Base-by-base conservation (phyloP, 2,888 invertebrate species). In the Lingula anatina region DNA sequence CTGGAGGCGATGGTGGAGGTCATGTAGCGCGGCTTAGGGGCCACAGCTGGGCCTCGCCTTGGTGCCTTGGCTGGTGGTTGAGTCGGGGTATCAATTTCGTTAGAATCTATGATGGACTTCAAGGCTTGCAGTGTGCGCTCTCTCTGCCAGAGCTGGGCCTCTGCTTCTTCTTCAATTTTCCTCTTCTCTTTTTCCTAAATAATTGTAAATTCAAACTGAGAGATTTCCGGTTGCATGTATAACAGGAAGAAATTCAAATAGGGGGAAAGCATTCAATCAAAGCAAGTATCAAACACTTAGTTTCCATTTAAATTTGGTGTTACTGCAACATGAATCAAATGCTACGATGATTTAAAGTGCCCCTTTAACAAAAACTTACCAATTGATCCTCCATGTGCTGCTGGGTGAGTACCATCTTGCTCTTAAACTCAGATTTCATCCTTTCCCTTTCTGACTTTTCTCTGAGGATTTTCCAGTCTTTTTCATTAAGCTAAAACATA, bases 351-450 rank as follows among this genome's bases (percentile, higher is more conserved):
- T n/a, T n/a, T n/a, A n/a, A n/a, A n/a, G n/a, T n/a, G n/a, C n/a
- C n/a, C n/a, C n/a, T n/a, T n/a, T n/a, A n/a, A n/a, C n/a, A n/a
- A n/a, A n/a, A n/a, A 44, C 53, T 35, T 43, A 72, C 70, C 54
- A 67, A 39, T 50, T 66, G 66, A 48, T 59, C 66, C 51, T 67
- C 65, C 68, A 65, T 65, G 26, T 66, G 63, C 5, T 68, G 61
- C 49, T 71, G 68, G 42, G 66, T 69, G 43, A 66, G 59, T 37
- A 65, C 66, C 4, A 75, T 57, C 27, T 68, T 60, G 21, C 60
- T 62, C 37, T 89, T 89, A 51, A 86, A 86, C 71, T 88, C 87
- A 1, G 61, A 57, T 45, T 80, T 81, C 23, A 81, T 73, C 57
- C 78, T 74, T 49, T 82, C 81, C 49, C 80, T 81, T 56, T 83